A percentile compares a stretch with the other conserved stretches of the same genome.
Conservation (phyloP, 1,140 invertebrate species). For the Plodia interpunctella region DNA sequence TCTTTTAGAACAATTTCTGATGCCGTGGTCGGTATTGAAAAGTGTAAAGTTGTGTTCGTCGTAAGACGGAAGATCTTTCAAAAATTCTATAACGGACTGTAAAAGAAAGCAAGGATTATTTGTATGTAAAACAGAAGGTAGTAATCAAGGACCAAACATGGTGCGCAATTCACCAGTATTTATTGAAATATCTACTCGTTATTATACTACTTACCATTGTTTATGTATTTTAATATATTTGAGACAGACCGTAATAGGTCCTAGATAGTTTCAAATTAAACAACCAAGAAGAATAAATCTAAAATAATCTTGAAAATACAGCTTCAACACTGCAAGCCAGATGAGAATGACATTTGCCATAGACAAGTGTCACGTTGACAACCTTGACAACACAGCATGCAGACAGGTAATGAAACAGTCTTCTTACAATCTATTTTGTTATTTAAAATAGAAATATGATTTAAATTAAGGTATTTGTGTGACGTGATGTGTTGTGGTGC, state of each 20-base stretch:
- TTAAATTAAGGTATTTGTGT: no score
- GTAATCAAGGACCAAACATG: slow-evolving; percentile 29
- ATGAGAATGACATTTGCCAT: slow-evolving; percentile 45
- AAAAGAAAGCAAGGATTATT: slow-evolving; percentile 30
- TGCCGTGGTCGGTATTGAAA: slow-evolving; percentile 91
- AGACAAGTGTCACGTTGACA: slow-evolving; percentile 12
- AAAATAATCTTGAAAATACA: slow-evolving; percentile 38
- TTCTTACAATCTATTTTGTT: not conserved
- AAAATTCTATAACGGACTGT: slow-evolving; percentile 90
- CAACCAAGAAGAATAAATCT: slow-evolving; percentile 42
- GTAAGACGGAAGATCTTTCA: slow-evolving; percentile 93
- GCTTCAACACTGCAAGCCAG: slow-evolving; percentile 40
- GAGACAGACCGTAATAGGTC: slow-evolving; percentile 21
- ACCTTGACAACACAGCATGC: not conserved
- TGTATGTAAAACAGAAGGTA: slow-evolving; percentile 17
- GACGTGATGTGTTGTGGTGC: no score
- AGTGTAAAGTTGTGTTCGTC: slow-evolving; percentile 94
- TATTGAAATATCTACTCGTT: not conserved
- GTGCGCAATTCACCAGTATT: slow-evolving; percentile 8
- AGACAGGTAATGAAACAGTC: no score
- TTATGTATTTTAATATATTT: slow-evolving; percentile 30
- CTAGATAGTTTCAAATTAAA: slow-evolving; percentile 18
- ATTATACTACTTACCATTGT: slow-evolving; percentile 48
- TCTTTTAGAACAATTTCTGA: slow-evolving; percentile 89
- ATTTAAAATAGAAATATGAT: not conserved